Conservation (phyloP, 2,888 invertebrate genomes). For the Plutella xylostella region DNA sequence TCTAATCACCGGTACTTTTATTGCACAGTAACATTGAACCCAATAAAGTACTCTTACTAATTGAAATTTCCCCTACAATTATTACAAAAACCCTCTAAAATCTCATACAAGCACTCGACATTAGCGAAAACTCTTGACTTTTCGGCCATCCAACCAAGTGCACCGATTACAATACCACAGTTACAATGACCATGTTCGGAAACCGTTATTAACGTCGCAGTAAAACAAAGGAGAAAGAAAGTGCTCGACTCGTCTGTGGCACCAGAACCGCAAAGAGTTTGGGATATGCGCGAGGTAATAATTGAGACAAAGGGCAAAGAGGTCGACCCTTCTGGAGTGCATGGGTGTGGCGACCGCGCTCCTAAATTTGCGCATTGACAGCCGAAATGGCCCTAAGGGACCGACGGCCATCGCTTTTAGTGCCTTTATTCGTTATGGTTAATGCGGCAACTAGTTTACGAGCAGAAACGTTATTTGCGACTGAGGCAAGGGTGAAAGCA, state of each 20-base stretch:
- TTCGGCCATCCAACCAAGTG: no score
- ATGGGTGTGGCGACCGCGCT: conserved; percentile 56
- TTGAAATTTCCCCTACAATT: no score
- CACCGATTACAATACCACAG: no score
- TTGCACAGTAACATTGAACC: no score
- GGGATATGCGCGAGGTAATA: conserved; percentile 28
- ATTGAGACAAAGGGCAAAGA: conserved; percentile 62
- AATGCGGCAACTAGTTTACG: conserved; percentile 66
- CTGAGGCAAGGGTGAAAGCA: conserved; percentile 20
- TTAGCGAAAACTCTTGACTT: no score
- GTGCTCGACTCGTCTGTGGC: background rate
- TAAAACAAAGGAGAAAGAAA: no score
- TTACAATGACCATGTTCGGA: no score
- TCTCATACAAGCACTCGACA: no score
- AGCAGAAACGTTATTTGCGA: conserved; percentile 49
- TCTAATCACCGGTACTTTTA: no score
- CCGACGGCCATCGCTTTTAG: conserved; percentile 59
- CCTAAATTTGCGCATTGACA: conserved; percentile 69
- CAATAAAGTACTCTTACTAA: no score
- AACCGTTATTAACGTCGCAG: no score
- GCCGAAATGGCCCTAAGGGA: conserved; percentile 66
- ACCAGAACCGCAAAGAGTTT: background rate
- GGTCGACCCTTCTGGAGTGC: conserved; percentile 63
- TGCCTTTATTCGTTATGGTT: conserved; percentile 68
- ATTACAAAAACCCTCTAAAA: no score